phyloP scores from a whole-genome alignment of 35 echinoderm and acorn worm species.

The Acanthaster planci region DNA sequence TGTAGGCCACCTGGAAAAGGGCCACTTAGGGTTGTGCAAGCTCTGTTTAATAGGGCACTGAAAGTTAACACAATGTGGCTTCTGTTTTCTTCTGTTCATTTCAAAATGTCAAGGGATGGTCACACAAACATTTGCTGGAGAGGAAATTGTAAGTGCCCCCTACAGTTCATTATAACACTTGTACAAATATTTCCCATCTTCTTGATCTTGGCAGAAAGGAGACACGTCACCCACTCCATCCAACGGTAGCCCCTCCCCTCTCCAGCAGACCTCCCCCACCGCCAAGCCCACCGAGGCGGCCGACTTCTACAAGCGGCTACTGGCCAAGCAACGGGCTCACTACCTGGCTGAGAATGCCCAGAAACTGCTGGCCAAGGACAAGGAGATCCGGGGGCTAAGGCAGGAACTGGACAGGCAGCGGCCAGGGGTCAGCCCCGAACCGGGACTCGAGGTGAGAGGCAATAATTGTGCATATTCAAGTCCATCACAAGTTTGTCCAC shows the following conservation, averaged over 20 bases:
- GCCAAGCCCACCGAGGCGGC: conserved; percentile 18
- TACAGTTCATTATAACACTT: too few relatives aligned
- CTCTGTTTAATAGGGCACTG: too few relatives aligned
- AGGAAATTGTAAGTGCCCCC: too few relatives aligned
- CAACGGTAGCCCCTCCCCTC: neutral
- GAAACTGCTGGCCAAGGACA: conserved; percentile 58
- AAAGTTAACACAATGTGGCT: too few relatives aligned
- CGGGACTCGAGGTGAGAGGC: neutral
- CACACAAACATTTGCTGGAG: too few relatives aligned
- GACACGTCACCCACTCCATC: neutral
- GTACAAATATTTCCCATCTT: too few relatives aligned
- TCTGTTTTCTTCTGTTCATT: too few relatives aligned
- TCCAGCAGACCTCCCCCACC: neutral
- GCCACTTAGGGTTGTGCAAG: too few relatives aligned
- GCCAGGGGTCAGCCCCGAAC: neutral
- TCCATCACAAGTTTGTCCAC: too few relatives aligned
- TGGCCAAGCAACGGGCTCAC: conserved; percentile 63
- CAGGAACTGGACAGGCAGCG: conserved; percentile 11
- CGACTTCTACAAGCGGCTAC: conserved; percentile 47
- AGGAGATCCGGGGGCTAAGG: conserved; percentile 46
- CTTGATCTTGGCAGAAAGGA: neutral
- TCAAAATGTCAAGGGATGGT: too few relatives aligned
- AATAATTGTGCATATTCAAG: too few relatives aligned
- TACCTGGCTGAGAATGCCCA: conserved; percentile 76
- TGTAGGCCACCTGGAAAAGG: too few relatives aligned